Percentiles rank a stretch among this genome's conserved stretches.
Evolutionary conservation across 2,888 invertebrate genomes (phyloP).

Genomic region (Clunio marinus): DNA sequence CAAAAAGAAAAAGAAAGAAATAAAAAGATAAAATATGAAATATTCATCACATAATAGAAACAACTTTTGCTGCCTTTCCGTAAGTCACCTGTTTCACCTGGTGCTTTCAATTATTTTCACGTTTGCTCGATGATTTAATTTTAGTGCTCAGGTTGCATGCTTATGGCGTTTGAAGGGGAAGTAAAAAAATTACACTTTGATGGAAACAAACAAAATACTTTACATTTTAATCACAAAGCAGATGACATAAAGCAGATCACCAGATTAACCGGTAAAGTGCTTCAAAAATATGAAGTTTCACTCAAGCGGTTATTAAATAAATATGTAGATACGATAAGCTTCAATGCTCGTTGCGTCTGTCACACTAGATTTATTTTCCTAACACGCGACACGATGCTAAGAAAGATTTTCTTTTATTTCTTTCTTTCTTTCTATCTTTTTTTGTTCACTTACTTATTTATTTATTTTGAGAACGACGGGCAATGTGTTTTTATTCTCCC

Average conservation of each 20-base stretch:
- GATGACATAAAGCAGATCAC: conserved; percentile 37
- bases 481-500: conserved; percentile 25
- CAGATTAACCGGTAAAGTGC: conserved; percentile 3
- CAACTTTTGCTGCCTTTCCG: background rate
- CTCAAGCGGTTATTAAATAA: conserved; percentile 37
- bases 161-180: too few relatives aligned
- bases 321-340: conserved; percentile 13
- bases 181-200: background rate
- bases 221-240: conserved; percentile 35
- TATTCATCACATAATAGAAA: background rate
- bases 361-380: conserved; percentile 36
- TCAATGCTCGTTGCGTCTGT: conserved; percentile 24
- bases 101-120: conserved; percentile 20
- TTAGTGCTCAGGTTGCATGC: too few relatives aligned
- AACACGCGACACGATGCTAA: conserved; percentile 30
- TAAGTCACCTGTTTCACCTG: conserved; percentile 34
- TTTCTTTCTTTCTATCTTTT: background rate
- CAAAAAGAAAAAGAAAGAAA: background rate
- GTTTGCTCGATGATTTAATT: conserved; percentile 18
- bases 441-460: conserved; percentile 9
- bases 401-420: background rate
- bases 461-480: too few relatives aligned
- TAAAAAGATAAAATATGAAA: conserved; percentile 31
- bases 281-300: conserved; percentile 1
- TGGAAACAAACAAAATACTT: background rate